Percentiles rank a stretch among this genome's conserved stretches.
phyloP scores from a whole-genome alignment of 2,797 vertebrate species.

The Hybognathus amarus region DNA sequence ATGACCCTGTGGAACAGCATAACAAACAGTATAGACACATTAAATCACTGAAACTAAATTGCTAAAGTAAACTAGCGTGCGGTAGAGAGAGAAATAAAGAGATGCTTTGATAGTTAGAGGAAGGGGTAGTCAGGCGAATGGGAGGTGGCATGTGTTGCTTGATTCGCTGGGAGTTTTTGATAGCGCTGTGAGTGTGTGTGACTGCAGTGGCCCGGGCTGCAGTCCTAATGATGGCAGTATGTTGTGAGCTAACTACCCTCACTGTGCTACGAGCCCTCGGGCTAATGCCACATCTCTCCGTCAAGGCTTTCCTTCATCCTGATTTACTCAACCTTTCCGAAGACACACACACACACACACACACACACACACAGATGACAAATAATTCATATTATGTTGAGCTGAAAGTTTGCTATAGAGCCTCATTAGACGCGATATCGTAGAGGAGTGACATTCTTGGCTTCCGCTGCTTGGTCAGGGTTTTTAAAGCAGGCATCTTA shows the following conservation, averaged over 20 bases:
- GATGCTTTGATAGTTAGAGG: slow-evolving; percentile 30
- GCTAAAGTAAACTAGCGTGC: background rate
- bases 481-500: slow-evolving; percentile 29
- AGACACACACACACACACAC: slow-evolving; percentile 73
- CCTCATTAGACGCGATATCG: slow-evolving; percentile 50
- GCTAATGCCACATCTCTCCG: slow-evolving; percentile 84
- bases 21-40: background rate
- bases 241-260: slow-evolving; percentile 82
- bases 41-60: background rate
- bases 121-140: slow-evolving; percentile 25
- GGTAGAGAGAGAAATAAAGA: slow-evolving; percentile 20
- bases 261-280: slow-evolving; percentile 81
- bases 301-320: slow-evolving; percentile 83
- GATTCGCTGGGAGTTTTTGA: slow-evolving; percentile 41
- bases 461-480: slow-evolving; percentile 52
- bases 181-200: slow-evolving; percentile 63
- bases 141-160: slow-evolving; percentile 44
- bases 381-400: slow-evolving; percentile 66
- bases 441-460: slow-evolving; percentile 46
- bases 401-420: slow-evolving; percentile 49
- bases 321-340: slow-evolving; percentile 79
- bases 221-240: slow-evolving; percentile 83
- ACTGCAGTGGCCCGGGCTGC: slow-evolving; percentile 69
- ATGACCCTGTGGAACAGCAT: background rate
- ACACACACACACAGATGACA: slow-evolving; percentile 69